A percentile compares a stretch with the other conserved stretches of the same genome.
Evolutionary conservation across 2,888 invertebrate species (phyloP).

Genomic region (Heliconius erato): DNA sequence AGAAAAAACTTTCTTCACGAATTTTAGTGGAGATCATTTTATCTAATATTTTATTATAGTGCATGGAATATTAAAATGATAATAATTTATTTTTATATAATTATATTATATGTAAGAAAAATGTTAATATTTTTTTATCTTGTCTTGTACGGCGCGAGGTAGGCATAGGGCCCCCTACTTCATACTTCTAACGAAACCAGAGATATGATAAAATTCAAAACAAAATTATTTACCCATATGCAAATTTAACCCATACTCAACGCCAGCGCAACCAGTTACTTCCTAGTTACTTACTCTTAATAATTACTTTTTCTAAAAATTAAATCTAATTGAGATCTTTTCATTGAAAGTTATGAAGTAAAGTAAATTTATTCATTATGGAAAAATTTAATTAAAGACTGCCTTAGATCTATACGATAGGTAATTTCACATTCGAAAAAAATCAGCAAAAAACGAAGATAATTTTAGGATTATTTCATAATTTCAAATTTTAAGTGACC

Average conservation of each 20-base stretch:
- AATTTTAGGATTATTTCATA: not conserved
- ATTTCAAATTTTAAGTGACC: no score
- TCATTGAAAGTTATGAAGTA: not conserved
- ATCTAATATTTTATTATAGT: not conserved
- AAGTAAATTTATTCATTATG: not conserved
- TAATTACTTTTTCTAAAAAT: no score
- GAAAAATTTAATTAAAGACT: not conserved
- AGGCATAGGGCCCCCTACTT: no score
- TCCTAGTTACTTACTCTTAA: not conserved
- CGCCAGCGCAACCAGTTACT: not conserved
- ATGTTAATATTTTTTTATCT: not conserved
- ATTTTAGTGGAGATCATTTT: not conserved
- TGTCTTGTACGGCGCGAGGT: no score
- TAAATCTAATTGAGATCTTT: not conserved
- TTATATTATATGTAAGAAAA: not conserved
- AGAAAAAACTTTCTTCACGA: slow-evolving; percentile 16
- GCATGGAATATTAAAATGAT: not conserved
- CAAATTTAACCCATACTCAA: not conserved
- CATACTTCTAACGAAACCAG: no score
- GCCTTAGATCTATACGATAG: not conserved
- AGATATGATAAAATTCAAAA: no score
- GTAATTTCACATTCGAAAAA: not conserved
- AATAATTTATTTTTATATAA: not conserved
- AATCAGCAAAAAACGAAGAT: not conserved
- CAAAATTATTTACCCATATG: no score